Evolutionary conservation across 2,113 vertebrate genomes (phyloP), one percentile per base, ranked within the genome.

Genomic region (Eleginops maclovinus): DNA sequence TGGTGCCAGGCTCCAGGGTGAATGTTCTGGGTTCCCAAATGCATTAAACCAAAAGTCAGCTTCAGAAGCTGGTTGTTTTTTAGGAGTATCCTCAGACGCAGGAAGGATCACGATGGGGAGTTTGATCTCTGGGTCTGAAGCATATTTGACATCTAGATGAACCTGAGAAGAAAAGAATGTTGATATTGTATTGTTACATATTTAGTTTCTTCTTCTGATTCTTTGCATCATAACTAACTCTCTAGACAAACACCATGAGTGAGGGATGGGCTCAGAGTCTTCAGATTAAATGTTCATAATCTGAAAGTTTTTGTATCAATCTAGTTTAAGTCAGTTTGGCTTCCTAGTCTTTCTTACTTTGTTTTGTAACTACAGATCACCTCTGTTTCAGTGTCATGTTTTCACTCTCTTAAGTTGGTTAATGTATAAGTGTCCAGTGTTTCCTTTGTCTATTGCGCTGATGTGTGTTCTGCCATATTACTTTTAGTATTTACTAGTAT

Each of bases 31-130:
- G 26, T 60, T 31, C 22, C 6, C 43, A 59, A 58, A 88, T 13
- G 24, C 31, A 19, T 79, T 50, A 75, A 62, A 83, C 56, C 64
- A 70, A 61, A 26, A 31, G 1, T 0, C 31, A 28, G 46, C 2
- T 55, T 65, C 8, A 13, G 51, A 0, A 19, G 75, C 24, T 9
- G 12, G 46, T 14, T 62, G 53, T 49, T 43, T 46, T 7, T 0
- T 3, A 3, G 1, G 1, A 13, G 56, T 4, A 26, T 8, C 9
- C 9, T 54, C 31, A 36, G 4, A 49, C 16, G 31, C 43, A 40
- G 90, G 85, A 1, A 91, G 44, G 51, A 91, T 4, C 5, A 93
- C 68, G 54, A 93, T 84, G 0, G 90, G 90, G 36, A 91, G 55
- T 70, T 79, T 91, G 65, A 93, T 28, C 55, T 64, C 43, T 40